These are phyloP conservation scores for Sarcoramphus papa DNA, from an alignment of 2,797 vertebrate species.

Conservation along the genomic window DNA sequence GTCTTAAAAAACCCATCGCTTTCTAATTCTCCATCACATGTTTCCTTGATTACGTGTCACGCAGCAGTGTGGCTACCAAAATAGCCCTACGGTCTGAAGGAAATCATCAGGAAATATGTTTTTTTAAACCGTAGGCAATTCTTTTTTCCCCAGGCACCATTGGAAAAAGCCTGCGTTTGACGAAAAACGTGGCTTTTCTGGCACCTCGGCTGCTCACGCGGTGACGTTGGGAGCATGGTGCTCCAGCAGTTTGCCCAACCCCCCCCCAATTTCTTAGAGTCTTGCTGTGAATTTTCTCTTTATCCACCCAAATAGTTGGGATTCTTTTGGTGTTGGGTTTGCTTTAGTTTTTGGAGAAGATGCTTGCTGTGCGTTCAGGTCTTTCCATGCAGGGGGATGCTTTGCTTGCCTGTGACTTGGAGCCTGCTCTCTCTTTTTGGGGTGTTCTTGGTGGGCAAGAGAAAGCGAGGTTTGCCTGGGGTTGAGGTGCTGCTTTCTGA, in stretches of 20 bases:
- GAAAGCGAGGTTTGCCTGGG: neutral
- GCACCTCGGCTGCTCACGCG: neutral
- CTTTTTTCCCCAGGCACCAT: neutral
- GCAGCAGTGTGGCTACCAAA: constrained; percentile 10
- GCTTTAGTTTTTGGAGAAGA: neutral
- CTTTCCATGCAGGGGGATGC: neutral
- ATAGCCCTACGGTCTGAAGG: constrained; percentile 3
- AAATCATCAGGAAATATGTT: constrained; percentile 43
- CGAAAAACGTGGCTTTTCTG: neutral
- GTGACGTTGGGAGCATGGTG: neutral
- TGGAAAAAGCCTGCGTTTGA: neutral
- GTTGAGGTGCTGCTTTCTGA: neutral
- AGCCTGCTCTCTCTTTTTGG: neutral
- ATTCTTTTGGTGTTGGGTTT: neutral
- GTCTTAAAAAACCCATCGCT: constrained; percentile 5
- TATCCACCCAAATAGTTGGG: neutral
- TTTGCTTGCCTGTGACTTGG: neutral
- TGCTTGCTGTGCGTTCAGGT: neutral
- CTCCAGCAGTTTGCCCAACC: neutral
- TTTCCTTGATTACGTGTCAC: constrained; percentile 18
- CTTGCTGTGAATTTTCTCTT: neutral
- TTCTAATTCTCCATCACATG: constrained; percentile 28
- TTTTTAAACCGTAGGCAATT: neutral
- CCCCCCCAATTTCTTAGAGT: neutral
- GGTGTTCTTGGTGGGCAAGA: neutral